A percentile compares a stretch with the other conserved stretches of the same genome.
phyloP scores from a whole-genome alignment of 2,113 vertebrate species.

The Dendrocopos noguchii region DNA sequence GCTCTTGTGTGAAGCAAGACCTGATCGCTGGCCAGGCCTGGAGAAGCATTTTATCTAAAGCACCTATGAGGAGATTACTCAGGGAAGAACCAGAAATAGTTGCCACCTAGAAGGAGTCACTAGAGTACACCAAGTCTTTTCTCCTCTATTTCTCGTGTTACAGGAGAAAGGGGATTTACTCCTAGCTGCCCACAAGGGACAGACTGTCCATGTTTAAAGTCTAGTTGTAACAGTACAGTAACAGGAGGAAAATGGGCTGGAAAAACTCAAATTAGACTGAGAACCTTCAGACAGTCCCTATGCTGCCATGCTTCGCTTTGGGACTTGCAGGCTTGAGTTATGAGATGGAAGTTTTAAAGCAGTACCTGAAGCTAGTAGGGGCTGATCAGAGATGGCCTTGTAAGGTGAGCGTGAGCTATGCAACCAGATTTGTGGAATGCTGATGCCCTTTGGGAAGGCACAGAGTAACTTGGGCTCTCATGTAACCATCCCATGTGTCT shows the following conservation, averaged over 20 bases:
- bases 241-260: background rate
- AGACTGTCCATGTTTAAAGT: background rate
- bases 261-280: background rate
- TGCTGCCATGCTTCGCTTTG: rapidly evolving
- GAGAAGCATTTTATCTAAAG: background rate
- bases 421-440: rapidly evolving
- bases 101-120: background rate
- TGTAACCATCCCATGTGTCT: rapidly evolving
- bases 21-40: background rate
- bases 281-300: rapidly evolving
- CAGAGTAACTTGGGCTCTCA: no score
- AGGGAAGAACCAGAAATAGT: background rate
- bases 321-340: background rate
- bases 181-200: background rate
- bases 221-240: background rate
- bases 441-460: background rate
- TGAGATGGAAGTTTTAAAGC: background rate
- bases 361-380: background rate
- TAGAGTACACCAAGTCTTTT: background rate
- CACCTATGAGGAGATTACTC: background rate
- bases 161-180: background rate
- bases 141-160: background rate
- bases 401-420: rapidly evolving
- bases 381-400: background rate
- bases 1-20: background rate